Evolutionary conservation across 1,140 invertebrate genomes (phyloP), one percentile per base, ranked within the genome.

Genomic region (Aphis gossypii): DNA sequence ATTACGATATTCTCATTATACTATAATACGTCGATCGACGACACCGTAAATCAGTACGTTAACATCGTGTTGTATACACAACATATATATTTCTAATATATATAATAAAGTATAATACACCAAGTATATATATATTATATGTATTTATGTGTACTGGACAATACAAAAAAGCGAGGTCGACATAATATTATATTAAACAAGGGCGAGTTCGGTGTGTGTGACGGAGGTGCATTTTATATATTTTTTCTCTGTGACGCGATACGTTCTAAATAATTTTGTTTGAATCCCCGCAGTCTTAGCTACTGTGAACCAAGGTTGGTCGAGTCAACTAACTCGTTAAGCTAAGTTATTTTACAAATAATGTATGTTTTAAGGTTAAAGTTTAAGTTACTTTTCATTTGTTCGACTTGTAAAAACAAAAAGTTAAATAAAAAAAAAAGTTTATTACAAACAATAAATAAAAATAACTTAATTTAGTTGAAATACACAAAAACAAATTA

Each of bases 1-100:
- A 88, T 88, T 88, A 88, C 30, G 86, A 51, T 88, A 76, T 76
- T 76, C 14, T 76, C 30, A 18, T 76, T 76, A 76, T 76, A 30
- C 3, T 68, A 76, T 14, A 76, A 76, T 46, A 88, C 86, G 30
- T 87, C 44, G 14, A 87, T 87, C 44, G 25, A 30, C 84, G 6
- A 23, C 46, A 41, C 7, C 46, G 46, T 48, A 35, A 88, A 88
- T n/a, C 86, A n/a, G 84, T 48, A 46, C 44, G 30, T 30, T 48
- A n/a, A 76, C 60, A 76, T n/a, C 60, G 60, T 18, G n/a, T n/a
- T 18, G n/a, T n/a, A 14, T 14, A 9, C 30, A 76, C n/a, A 35
- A n/a, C 5, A n/a, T 30, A 30, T 30, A 60, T 60, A 51, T 76
- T 76, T n/a, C 5, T 76, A 35, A 76, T 6, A n/a, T 76, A n/a